Percentiles rank a stretch among this genome's conserved stretches.
phyloP scores from a whole-genome alignment of 2,888 invertebrate species.

The Ernsta delagoae region DNA sequence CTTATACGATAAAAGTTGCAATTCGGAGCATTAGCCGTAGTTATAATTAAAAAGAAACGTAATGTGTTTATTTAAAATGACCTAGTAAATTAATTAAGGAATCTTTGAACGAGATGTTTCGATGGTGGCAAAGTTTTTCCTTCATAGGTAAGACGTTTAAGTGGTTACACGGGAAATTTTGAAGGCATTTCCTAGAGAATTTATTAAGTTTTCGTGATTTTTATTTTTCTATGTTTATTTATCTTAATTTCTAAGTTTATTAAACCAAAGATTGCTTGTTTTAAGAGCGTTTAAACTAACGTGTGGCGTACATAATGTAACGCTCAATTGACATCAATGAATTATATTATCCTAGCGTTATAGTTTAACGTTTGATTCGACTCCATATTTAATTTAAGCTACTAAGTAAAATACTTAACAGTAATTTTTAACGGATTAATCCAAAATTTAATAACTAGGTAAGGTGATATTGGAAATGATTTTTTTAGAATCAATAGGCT shows the following conservation, averaged over 20 bases:
- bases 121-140: conserved; percentile 62
- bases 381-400: conserved; percentile 56
- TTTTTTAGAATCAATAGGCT: conserved; percentile 84
- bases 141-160: conserved; percentile 41
- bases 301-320: conserved; percentile 40
- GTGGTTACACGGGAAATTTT: conserved; percentile 45
- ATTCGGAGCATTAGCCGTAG: conserved; percentile 83
- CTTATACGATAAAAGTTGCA: conserved; percentile 80
- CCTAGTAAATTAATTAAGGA: conserved; percentile 60
- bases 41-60: conserved; percentile 62
- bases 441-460: conserved; percentile 78
- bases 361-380: conserved; percentile 46
- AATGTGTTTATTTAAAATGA: conserved; percentile 69
- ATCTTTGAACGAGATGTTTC: conserved; percentile 42
- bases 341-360: conserved; percentile 39
- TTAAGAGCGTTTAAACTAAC: conserved; percentile 10
- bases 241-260: conserved; percentile 52
- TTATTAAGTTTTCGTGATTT: conserved; percentile 52
- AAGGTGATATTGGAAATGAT: conserved; percentile 85
- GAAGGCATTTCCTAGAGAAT: conserved; percentile 44
- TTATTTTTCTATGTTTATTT: conserved; percentile 53
- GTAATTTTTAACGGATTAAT: conserved; percentile 80
- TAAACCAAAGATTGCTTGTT: conserved; percentile 52
- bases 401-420: conserved; percentile 61
- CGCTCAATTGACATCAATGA: conserved; percentile 47